Evolutionary conservation across 2,888 invertebrate genomes (phyloP).

Genomic region (Lissocephala sabroskyi): DNA sequence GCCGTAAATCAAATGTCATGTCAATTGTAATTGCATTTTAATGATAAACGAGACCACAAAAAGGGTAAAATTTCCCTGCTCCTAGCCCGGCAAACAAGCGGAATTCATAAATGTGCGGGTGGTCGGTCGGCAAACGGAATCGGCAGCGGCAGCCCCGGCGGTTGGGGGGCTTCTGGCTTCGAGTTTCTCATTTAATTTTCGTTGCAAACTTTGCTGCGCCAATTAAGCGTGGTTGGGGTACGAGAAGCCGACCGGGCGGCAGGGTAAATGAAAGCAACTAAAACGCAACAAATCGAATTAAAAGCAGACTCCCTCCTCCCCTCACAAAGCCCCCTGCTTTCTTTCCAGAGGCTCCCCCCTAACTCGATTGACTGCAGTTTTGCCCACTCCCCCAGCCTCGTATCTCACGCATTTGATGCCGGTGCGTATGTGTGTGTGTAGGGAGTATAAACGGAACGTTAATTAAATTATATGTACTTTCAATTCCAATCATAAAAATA

Average conservation of each 20-base stretch:
- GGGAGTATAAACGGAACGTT: slow-evolving; percentile 21
- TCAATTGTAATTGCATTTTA: slow-evolving; percentile 58
- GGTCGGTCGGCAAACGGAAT: too few relatives aligned
- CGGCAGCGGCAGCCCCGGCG: neutral
- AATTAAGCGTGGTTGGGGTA: too few relatives aligned
- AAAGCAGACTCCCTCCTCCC: neutral
- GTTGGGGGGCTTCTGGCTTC: too few relatives aligned
- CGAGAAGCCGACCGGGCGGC: too few relatives aligned
- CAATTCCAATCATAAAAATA: slow-evolving; percentile 20
- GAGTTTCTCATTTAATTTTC: too few relatives aligned
- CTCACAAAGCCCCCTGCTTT: neutral
- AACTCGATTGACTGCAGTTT: too few relatives aligned
- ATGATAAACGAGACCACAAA: slow-evolving; percentile 57
- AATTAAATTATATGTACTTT: slow-evolving; percentile 41
- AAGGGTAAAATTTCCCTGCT: slow-evolving; percentile 29
- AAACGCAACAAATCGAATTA: slow-evolving; percentile 8
- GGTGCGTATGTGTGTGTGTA: slow-evolving; percentile 9
- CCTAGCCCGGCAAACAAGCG: too few relatives aligned
- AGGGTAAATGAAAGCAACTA: slow-evolving; percentile 3
- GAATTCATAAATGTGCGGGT: neutral
- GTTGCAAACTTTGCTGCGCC: too few relatives aligned
- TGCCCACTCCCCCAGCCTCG: slow-evolving; percentile 7
- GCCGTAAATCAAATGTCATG: slow-evolving; percentile 58
- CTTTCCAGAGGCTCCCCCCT: too few relatives aligned
- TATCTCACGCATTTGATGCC: slow-evolving; percentile 14